Conservation (phyloP, 2,797 vertebrate species). For the Morelia viridis region DNA sequence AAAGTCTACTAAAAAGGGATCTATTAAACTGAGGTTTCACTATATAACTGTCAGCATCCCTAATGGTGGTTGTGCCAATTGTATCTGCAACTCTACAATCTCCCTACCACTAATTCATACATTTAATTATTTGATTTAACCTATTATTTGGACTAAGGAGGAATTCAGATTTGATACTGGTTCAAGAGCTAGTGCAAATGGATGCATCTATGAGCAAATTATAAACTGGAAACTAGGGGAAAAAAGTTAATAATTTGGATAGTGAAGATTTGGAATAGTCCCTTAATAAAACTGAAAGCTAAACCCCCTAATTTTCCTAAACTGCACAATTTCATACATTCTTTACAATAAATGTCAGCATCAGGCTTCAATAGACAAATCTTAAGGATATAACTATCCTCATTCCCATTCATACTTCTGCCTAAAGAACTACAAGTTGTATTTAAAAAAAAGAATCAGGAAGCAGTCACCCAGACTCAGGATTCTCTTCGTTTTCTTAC, state of each 20-base stretch:
- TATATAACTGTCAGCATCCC: background rate
- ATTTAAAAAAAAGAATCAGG: background rate
- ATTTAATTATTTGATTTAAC: background rate
- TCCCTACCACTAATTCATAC: background rate
- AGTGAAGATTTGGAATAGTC: background rate
- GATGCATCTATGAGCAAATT: background rate
- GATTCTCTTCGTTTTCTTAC: background rate
- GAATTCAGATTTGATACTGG: background rate
- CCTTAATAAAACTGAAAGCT: conserved; percentile 20
- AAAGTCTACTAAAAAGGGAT: background rate
- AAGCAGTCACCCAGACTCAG: background rate
- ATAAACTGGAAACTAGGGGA: background rate
- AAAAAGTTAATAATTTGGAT: background rate
- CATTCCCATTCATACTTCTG: background rate
- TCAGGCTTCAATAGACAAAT: background rate
- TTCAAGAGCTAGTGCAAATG: background rate
- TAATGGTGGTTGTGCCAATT: background rate
- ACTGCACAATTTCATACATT: background rate
- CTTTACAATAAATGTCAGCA: background rate
- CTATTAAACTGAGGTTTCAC: background rate
- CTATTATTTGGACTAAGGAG: background rate
- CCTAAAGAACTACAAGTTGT: background rate
- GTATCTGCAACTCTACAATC: background rate
- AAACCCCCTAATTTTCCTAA: conserved; percentile 11
- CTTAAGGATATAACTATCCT: background rate